These are phyloP conservation scores for Homalodisca vitripennis DNA, from an alignment of 1,140 invertebrate genomes.

Conservation along the genomic window DNA sequence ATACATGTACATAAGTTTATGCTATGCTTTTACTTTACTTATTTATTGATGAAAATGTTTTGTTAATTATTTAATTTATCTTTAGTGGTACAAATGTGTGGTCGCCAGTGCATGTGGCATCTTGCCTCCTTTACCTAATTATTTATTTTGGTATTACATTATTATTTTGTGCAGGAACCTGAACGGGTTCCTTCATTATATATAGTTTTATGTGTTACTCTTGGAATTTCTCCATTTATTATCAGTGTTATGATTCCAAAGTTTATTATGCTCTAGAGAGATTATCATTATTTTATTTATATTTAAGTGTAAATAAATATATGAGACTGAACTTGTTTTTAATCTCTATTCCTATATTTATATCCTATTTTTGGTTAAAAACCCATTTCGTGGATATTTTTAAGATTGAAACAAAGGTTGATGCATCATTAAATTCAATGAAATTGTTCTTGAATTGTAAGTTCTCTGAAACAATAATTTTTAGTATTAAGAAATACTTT, in stretches of 20 bases:
- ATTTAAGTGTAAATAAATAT: conserved; percentile 2
- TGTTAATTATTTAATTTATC: neutral
- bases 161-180: neutral
- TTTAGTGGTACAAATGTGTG: neutral
- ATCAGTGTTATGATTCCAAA: conserved; percentile 17
- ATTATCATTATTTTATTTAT: conserved; percentile 15
- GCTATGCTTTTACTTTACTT: neutral
- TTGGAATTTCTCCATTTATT: neutral
- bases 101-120: neutral
- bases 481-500: too few species aligned
- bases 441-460: too few species aligned
- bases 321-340: conserved; percentile 11
- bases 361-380: too few species aligned
- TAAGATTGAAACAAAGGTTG: too few species aligned
- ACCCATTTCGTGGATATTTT: too few species aligned
- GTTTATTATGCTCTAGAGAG: neutral
- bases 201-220: conserved; percentile 13
- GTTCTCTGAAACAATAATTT: too few species aligned
- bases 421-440: too few species aligned
- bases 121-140: neutral
- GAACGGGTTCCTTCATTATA: neutral
- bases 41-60: neutral
- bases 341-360: too few species aligned
- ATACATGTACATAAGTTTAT: neutral
- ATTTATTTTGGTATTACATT: too few species aligned